These are phyloP conservation scores for Drosophila anceps DNA, from an alignment of 2,888 invertebrate genomes.

Conservation along the genomic window DNA sequence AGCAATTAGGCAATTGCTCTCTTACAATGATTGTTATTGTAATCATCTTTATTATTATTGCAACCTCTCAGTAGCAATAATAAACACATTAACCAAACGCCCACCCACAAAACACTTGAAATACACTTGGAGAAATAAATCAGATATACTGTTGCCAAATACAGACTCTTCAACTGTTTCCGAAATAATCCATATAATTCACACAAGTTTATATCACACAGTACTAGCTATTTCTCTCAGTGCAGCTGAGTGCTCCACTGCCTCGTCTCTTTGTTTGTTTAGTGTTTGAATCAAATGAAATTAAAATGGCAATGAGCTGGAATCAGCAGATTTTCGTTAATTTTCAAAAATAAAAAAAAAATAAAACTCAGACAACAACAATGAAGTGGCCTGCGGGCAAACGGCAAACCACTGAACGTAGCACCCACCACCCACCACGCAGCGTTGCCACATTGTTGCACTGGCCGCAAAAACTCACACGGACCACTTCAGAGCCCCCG, in stretches of 20 bases:
- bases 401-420: slow-evolving; percentile 10
- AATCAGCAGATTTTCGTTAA: slow-evolving; percentile 85
- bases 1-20: slow-evolving; percentile 58
- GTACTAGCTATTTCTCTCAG: not conserved
- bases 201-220: not conserved
- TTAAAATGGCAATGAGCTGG: slow-evolving; percentile 85
- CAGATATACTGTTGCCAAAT: no score
- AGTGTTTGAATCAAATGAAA: slow-evolving; percentile 83
- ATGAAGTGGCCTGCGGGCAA: slow-evolving; percentile 51
- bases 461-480: slow-evolving; percentile 60
- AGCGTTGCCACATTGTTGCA: slow-evolving; percentile 48
- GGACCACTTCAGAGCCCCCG: slow-evolving; percentile 14
- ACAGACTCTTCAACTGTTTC: not conserved
- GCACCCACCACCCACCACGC: slow-evolving; percentile 21
- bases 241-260: not conserved
- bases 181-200: not conserved
- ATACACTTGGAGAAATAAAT: slow-evolving; percentile 8
- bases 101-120: slow-evolving; percentile 13
- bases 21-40: slow-evolving; percentile 34
- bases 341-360: slow-evolving; percentile 65
- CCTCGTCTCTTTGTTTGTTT: slow-evolving; percentile 75
- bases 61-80: slow-evolving; percentile 54
- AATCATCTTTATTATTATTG: slow-evolving; percentile 46
- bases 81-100: slow-evolving; percentile 46
- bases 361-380: slow-evolving; percentile 30